phyloP scores from a whole-genome alignment of 2,888 invertebrate genomes.

The Dugesia japonica region DNA sequence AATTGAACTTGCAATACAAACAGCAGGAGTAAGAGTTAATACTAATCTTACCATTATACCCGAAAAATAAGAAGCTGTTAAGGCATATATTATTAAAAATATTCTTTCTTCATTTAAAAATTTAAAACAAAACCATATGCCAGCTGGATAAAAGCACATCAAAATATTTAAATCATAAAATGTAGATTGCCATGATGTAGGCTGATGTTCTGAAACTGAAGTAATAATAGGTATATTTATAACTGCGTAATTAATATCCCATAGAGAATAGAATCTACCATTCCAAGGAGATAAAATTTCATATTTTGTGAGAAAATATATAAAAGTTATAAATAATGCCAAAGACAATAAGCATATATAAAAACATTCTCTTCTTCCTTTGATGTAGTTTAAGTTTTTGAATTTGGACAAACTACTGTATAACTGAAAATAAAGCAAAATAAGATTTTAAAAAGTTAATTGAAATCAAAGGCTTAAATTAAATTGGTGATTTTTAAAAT shows the following conservation, averaged over 20 bases:
- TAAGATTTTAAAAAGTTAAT: background rate
- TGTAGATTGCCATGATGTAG: slow-evolving; percentile 79
- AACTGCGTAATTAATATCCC: slow-evolving; percentile 98
- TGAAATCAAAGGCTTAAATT: no score
- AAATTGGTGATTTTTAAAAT: no score
- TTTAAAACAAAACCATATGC: slow-evolving; percentile 94
- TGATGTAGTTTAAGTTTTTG: slow-evolving; percentile 67
- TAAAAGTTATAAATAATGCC: slow-evolving; percentile 63
- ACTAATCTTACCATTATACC: slow-evolving; percentile 98
- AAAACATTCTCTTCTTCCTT: slow-evolving; percentile 73
- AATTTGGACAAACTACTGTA: slow-evolving; percentile 70
- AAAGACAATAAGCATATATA: slow-evolving; percentile 57
- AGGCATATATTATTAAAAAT: slow-evolving; percentile 78
- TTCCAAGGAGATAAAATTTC: slow-evolving; percentile 47
- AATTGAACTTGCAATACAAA: slow-evolving; percentile 78
- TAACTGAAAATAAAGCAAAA: slow-evolving; percentile 49
- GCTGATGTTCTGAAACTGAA: slow-evolving; percentile 96
- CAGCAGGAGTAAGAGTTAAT: slow-evolving; percentile 91
- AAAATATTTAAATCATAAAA: slow-evolving; percentile 91
- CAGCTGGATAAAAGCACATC: slow-evolving; percentile 88
- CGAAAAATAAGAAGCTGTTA: slow-evolving; percentile 96
- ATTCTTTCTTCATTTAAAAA: slow-evolving; percentile 78
- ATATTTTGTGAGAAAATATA: slow-evolving; percentile 74
- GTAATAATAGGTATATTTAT: slow-evolving; percentile 98
- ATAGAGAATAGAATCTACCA: slow-evolving; percentile 75